A percentile compares a stretch with the other conserved stretches of the same genome.
Evolutionary conservation across 2,888 invertebrate species (phyloP).

Genomic region (Nemotelus nigrinus): DNA sequence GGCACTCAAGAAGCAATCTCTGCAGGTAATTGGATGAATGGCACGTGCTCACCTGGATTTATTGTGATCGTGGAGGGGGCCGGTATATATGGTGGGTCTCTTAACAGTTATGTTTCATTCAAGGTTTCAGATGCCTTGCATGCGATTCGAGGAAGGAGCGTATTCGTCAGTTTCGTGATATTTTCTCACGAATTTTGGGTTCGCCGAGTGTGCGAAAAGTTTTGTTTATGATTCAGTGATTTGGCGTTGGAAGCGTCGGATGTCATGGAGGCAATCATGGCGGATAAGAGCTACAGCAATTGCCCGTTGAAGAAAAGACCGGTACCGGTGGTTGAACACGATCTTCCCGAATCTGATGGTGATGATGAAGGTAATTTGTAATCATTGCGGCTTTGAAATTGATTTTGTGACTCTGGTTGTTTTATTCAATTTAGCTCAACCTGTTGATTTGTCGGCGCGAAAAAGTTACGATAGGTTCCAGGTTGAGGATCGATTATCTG

Average conservation of each 20-base stretch:
- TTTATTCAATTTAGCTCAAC: conserved; percentile 14
- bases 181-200: conserved; percentile 50
- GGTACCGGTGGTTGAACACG: conserved; percentile 54
- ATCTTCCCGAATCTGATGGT: conserved; percentile 53
- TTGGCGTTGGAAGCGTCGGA: not conserved
- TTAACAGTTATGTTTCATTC: conserved; percentile 52
- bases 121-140: conserved; percentile 52
- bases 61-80: conserved; percentile 50
- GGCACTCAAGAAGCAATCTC: conserved; percentile 39
- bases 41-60: conserved; percentile 51
- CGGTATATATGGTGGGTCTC: conserved; percentile 52
- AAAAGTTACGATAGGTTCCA: not conserved
- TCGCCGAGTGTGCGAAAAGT: conserved; percentile 50
- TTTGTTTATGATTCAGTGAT: not conserved
- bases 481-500: not conserved
- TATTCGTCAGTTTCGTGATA: conserved; percentile 20
- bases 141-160: conserved; percentile 15
- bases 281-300: conserved; percentile 64
- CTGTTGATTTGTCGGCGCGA: conserved; percentile 46
- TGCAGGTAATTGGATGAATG: conserved; percentile 52
- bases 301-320: conserved; percentile 64
- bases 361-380: conserved; percentile 35
- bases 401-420: not conserved
- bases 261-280: not conserved
- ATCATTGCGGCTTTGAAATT: not conserved